These are phyloP conservation scores for Sebastes fasciatus DNA, from an alignment of 2,113 vertebrate genomes.

Conservation along the genomic window DNA sequence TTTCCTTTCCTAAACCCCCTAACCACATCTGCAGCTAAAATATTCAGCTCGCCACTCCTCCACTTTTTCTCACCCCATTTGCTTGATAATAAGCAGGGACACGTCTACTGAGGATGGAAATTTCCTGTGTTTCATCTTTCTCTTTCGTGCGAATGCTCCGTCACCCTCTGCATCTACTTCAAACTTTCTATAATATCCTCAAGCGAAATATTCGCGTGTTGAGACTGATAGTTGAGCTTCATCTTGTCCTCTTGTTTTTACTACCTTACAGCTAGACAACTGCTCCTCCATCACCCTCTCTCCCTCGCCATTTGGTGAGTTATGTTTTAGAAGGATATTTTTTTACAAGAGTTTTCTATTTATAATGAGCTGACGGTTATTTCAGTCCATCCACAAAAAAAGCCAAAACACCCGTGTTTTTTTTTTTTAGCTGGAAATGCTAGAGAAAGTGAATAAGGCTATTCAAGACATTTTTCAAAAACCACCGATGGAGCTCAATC, in stretches of 20 bases:
- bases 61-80: constrained; percentile 45
- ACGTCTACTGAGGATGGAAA: constrained; percentile 34
- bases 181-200: constrained; percentile 36
- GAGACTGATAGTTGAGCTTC: constrained; percentile 34
- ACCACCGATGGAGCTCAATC: constrained; percentile 9
- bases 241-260: constrained; percentile 45
- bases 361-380: constrained; percentile 48
- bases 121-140: constrained; percentile 54
- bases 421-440: constrained; percentile 12
- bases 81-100: constrained; percentile 53
- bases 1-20: constrained; percentile 23
- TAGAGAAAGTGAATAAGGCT: neutral
- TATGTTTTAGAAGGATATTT: constrained; percentile 46
- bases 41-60: constrained; percentile 26
- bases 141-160: constrained; percentile 37
- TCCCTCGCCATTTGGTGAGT: constrained; percentile 54
- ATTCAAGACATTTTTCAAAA: constrained; percentile 17
- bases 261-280: constrained; percentile 44
- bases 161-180: constrained; percentile 40
- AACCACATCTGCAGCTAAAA: constrained; percentile 34
- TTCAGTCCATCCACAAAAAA: constrained; percentile 46
- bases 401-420: constrained; percentile 14
- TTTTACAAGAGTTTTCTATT: constrained; percentile 41
- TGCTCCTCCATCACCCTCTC: constrained; percentile 3
- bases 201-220: constrained; percentile 15